phyloP scores from a whole-genome alignment of 2,113 vertebrate genomes.

The Hyla sarda region DNA sequence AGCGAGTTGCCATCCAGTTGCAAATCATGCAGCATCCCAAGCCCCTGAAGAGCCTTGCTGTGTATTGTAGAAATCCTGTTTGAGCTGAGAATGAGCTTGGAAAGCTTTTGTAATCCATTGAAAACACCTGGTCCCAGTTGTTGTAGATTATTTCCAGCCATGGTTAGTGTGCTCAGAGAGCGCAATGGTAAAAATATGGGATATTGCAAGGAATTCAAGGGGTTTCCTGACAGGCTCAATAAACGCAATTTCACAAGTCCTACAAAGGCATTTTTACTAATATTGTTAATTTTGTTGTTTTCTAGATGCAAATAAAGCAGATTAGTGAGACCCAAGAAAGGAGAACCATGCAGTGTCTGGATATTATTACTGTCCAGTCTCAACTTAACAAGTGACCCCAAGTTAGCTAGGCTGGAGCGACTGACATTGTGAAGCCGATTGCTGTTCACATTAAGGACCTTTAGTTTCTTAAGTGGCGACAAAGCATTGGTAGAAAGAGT shows the following conservation, averaged over 20 bases:
- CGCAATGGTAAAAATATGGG: constrained; percentile 79
- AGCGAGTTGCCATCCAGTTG: constrained; percentile 86
- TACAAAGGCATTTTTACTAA: constrained; percentile 84
- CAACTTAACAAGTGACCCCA: constrained; percentile 84
- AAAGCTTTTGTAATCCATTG: constrained; percentile 82
- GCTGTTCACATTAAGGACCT: constrained; percentile 86
- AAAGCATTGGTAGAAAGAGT: constrained; percentile 79
- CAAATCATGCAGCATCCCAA: constrained; percentile 83
- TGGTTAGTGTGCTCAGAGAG: constrained; percentile 83
- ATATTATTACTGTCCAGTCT: constrained; percentile 88
- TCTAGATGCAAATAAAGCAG: constrained; percentile 91
- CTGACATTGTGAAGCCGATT: constrained; percentile 83
- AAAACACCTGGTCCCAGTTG: constrained; percentile 82
- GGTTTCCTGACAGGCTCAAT: constrained; percentile 89
- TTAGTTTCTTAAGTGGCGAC: constrained; percentile 80
- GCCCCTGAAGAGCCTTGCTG: constrained; percentile 78
- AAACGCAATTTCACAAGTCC: constrained; percentile 87
- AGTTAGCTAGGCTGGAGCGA: constrained; percentile 77
- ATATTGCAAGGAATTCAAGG: constrained; percentile 80
- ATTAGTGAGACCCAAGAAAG: constrained; percentile 82
- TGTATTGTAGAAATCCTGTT: constrained; percentile 84
- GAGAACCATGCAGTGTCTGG: constrained; percentile 80
- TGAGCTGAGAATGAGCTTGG: constrained; percentile 83
- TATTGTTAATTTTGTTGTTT: constrained; percentile 85
- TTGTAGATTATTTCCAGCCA: constrained; percentile 86